Evolutionary conservation across 1,140 invertebrate genomes (phyloP), one percentile per base, ranked within the genome.

Genomic region (Drosophila trapezifrons): DNA sequence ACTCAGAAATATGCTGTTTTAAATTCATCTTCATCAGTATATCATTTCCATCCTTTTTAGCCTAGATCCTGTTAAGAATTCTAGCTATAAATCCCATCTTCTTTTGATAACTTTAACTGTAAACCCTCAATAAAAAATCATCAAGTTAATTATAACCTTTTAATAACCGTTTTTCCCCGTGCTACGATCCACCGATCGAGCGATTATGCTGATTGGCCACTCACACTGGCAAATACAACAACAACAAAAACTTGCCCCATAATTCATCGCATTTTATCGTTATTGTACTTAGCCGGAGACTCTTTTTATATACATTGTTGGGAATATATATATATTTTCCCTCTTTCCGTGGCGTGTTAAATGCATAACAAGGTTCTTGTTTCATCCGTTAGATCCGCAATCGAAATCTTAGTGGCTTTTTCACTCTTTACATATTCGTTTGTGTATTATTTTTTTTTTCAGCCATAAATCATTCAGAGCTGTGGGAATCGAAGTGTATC

Each of bases 371-470:
- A 89, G 84, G 84, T 89, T 89, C 84, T 87, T 80, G 64, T 89
- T 89, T 89, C 84, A 89, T 89, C 84, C 84, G 84, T 89, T 87
- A 89, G 84, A 89, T 89, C 84, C 84, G 84, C 80, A 80, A 90
- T 85, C 54, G 56, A 80, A 74, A 72, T 71, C 54, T 42, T 54
- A 75, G 59, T 89, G 75, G 27, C 72, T 81, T 76, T 83, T 82
- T 75, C 78, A 52, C 65, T 71, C 76, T 85, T 66, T 85, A 81
- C 81, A 83, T 76, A 89, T 63, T 67, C 51, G 51, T 47, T 43
- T 52, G 22, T 65, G 27, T 51, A 42, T 60, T 51, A 59, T 15
- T 38, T 27, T 42, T 52, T 57, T 55, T 40, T 69, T 35, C 29
- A 76, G 80, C 74, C 85, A 89, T 90, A 89, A 89, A 89, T 89